Evolutionary conservation across 2,113 vertebrate species (phyloP).

Genomic region (Thinocorus orbignyianus): DNA sequence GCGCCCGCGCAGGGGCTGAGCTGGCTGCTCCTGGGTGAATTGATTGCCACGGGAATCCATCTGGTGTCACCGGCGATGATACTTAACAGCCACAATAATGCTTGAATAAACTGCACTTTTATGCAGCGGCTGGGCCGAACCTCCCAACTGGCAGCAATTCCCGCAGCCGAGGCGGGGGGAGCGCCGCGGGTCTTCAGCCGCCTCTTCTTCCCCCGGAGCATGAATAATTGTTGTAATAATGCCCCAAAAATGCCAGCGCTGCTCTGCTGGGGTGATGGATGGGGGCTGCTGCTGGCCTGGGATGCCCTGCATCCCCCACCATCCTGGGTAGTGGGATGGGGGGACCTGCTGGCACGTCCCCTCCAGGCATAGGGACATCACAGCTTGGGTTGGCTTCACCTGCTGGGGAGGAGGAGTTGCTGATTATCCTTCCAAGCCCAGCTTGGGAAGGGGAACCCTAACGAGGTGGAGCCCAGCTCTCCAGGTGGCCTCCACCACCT

Average conservation of each 20-base stretch:
- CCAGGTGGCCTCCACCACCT: slow-evolving; percentile 4
- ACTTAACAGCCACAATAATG: slow-evolving; percentile 12
- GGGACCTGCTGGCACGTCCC: background rate
- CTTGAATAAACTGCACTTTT: slow-evolving; percentile 4
- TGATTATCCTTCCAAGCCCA: slow-evolving; percentile 30
- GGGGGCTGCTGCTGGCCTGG: background rate
- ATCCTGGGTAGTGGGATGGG: rapidly evolving
- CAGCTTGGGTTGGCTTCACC: background rate
- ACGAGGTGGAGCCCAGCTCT: slow-evolving; percentile 10
- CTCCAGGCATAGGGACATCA: rapidly evolving
- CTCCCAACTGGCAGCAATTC: background rate
- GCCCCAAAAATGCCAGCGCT: rapidly evolving
- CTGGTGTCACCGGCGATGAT: background rate
- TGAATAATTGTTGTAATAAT: slow-evolving; percentile 20
- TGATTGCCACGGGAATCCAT: slow-evolving; percentile 42
- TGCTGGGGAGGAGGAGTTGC: background rate
- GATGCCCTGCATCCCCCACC: rapidly evolving
- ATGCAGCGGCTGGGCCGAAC: background rate
- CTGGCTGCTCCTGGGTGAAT: slow-evolving; percentile 44
- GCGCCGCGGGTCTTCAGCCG: background rate
- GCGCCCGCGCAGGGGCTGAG: slow-evolving; percentile 14
- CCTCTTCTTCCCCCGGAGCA: background rate
- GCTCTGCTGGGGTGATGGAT: background rate
- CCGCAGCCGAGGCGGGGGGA: slow-evolving; percentile 33
- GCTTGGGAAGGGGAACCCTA: background rate